Percentiles rank a stretch among this genome's conserved stretches.
phyloP scores from a whole-genome alignment of 2,888 invertebrate genomes.

The Megalurothrips usitatus region DNA sequence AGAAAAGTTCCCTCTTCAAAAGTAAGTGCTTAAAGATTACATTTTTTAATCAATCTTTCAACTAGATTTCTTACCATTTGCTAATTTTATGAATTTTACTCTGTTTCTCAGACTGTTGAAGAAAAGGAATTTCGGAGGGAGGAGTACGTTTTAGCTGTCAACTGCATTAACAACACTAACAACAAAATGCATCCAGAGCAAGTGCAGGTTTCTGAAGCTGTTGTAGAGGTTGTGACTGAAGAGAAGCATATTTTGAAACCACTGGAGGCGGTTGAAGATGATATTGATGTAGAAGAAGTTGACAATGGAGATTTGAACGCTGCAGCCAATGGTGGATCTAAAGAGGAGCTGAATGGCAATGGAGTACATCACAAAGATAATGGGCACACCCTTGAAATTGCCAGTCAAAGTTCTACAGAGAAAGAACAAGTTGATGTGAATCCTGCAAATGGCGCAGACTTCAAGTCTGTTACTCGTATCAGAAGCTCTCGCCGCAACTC shows the following conservation, averaged over 20 bases:
- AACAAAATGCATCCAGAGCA: background rate
- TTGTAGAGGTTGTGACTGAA: background rate
- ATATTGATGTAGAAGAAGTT: background rate
- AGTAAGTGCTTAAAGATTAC: background rate
- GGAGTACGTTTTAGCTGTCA: background rate
- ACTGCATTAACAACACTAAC: background rate
- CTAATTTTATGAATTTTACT: background rate
- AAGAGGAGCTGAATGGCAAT: background rate
- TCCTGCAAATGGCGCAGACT: background rate
- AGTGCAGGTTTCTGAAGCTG: background rate
- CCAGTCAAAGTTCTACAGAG: background rate
- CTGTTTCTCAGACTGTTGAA: background rate
- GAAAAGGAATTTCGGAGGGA: background rate
- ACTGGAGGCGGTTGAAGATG: background rate
- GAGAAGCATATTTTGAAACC: background rate
- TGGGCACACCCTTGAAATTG: background rate
- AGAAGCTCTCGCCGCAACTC: background rate
- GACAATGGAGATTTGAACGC: background rate
- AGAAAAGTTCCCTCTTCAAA: background rate
- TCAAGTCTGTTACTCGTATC: background rate
- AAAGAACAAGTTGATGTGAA: background rate
- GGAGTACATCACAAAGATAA: background rate
- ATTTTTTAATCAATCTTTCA: too few species aligned
- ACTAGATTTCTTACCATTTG: too few species aligned
- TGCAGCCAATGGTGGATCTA: background rate